phyloP scores from a whole-genome alignment of 2,888 invertebrate genomes.

The Luperina nickerlii region DNA sequence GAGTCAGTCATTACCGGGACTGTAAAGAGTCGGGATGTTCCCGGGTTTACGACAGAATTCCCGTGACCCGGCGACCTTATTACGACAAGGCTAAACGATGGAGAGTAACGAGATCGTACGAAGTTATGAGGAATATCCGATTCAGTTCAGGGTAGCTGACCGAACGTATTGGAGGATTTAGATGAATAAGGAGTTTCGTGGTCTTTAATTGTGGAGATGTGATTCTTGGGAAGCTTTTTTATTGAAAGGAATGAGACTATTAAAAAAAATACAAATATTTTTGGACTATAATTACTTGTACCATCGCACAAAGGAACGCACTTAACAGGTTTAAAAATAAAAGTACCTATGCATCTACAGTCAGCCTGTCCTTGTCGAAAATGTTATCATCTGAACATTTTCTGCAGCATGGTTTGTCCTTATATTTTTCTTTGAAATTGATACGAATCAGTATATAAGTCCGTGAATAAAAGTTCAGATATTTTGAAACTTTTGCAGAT shows the following conservation, averaged over 20 bases:
- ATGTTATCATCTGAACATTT: neutral
- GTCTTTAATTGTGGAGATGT: conserved; percentile 11
- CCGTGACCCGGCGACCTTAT: conserved; percentile 84
- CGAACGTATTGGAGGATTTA: conserved; percentile 12
- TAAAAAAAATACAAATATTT: too few relatives aligned
- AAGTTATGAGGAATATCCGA: conserved; percentile 60
- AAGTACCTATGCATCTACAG: neutral
- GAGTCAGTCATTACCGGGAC: conserved; percentile 82
- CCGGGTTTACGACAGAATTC: conserved; percentile 83
- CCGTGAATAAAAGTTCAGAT: neutral
- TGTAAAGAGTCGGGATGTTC: conserved; percentile 82
- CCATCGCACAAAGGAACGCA: neutral
- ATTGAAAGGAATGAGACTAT: neutral
- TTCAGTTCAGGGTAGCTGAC: conserved; percentile 41
- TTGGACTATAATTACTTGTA: neutral
- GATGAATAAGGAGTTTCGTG: conserved; percentile 6
- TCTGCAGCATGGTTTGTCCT: too few relatives aligned
- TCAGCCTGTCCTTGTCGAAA: neutral
- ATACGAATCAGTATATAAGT: neutral
- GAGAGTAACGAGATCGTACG: conserved; percentile 63
- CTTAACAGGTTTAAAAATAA: neutral
- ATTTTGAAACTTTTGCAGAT: neutral
- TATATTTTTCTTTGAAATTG: neutral
- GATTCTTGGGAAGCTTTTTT: neutral
- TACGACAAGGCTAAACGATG: conserved; percentile 75